Percentiles rank a stretch among this genome's conserved stretches.
These are phyloP conservation scores for Callospermophilus lateralis DNA, from an alignment of 2,113 vertebrate genomes.

Conservation along the genomic window DNA sequence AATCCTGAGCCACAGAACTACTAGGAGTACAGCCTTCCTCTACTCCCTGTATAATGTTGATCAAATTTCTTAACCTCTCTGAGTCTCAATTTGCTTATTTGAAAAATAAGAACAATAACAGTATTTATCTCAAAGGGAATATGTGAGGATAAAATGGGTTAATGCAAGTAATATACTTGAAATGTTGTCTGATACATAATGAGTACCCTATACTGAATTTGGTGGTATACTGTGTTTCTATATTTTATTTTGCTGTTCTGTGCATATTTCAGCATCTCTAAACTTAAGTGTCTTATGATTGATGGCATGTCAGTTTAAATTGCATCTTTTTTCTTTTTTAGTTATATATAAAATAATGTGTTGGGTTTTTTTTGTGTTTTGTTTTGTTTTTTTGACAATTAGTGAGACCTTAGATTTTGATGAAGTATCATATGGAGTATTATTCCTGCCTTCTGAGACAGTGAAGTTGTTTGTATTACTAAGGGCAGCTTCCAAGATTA, in stretches of 20 bases:
- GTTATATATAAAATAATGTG: conserved; percentile 2
- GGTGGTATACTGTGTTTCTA: not conserved
- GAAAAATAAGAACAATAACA: conserved; percentile 7
- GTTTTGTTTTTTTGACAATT: not conserved
- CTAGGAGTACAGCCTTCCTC: too few relatives aligned
- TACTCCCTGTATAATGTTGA: not conserved
- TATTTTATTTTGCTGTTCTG: not conserved
- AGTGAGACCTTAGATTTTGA: not conserved
- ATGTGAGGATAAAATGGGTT: conserved; percentile 2
- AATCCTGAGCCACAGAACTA: too few relatives aligned
- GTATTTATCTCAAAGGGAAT: not conserved
- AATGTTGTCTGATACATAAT: not conserved
- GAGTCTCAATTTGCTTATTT: conserved; percentile 18
- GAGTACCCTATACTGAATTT: not conserved
- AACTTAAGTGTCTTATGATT: conserved; percentile 5
- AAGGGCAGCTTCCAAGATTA: not conserved
- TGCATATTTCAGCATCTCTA: conserved; percentile 45
- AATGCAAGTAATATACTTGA: not conserved
- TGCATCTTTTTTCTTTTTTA: not conserved
- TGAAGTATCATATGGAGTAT: not conserved
- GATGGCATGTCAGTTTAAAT: not conserved
- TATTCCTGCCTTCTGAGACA: not conserved
- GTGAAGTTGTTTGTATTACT: not conserved
- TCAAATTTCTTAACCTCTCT: conserved; percentile 28
- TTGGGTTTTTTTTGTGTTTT: too few relatives aligned